Conservation (phyloP, 2,888 invertebrate species). For the Synanthedon tipuliformis region DNA sequence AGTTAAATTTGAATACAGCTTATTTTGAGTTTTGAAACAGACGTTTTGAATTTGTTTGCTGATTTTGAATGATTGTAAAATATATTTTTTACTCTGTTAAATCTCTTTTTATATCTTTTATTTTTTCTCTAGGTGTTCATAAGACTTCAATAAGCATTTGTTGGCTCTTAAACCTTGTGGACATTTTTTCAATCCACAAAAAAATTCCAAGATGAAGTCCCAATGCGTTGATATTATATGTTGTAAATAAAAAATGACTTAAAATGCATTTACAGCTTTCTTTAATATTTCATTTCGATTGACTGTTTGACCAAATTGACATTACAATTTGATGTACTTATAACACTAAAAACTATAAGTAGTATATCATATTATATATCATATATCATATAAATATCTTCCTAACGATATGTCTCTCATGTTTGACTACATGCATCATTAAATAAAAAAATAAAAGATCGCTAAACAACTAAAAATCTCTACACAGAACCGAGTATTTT, state of each 20-base stretch:
- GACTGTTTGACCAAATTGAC: conserved; percentile 46
- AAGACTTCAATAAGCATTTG: too few species aligned
- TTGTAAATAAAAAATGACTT: background rate
- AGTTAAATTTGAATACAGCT: too few species aligned
- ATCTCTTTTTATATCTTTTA: too few species aligned
- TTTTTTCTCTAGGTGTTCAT: too few species aligned
- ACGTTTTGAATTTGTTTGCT: too few species aligned
- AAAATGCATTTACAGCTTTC: background rate
- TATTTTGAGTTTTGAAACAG: too few species aligned
- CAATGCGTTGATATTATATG: too few species aligned
- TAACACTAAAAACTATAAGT: conserved; percentile 1
- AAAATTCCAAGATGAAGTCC: too few species aligned
- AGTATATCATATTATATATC: conserved; percentile 25
- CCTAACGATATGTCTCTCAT: conserved; percentile 68
- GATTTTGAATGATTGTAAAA: too few species aligned
- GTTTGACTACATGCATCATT: conserved; percentile 38
- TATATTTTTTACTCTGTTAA: too few species aligned
- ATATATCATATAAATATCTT: conserved; percentile 47
- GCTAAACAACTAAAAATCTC: conserved; percentile 39
- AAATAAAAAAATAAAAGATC: conserved; percentile 17
- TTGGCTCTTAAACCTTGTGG: too few species aligned
- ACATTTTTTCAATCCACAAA: too few species aligned
- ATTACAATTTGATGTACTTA: conserved; percentile 9
- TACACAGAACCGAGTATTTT: conserved; percentile 32
- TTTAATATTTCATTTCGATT: conserved; percentile 22